Percentiles rank a stretch among this genome's conserved stretches.
Conservation (phyloP, 30 jellyfish, hydroid and myxozoan genomes). For the Hydractinia echinata region DNA sequence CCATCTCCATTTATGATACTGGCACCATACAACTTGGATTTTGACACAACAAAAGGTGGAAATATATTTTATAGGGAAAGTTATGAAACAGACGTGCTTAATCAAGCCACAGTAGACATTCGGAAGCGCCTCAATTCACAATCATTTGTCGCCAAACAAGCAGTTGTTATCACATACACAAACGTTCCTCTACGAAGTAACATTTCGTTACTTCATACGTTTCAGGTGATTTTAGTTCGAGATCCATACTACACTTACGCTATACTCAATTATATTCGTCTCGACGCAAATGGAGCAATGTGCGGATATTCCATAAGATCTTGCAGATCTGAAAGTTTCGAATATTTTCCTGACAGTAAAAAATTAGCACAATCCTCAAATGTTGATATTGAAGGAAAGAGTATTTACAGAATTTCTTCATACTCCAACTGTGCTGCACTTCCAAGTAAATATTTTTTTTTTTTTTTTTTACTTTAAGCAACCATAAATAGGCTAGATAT, state of each 20-base stretch:
- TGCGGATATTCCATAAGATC: neutral
- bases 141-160: neutral
- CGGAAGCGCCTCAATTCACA: too few species aligned
- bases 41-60: slow-evolving; percentile 18
- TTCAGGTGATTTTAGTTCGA: neutral
- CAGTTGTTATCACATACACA: neutral
- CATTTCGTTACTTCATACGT: neutral
- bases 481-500: too few species aligned
- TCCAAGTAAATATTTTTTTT: too few species aligned
- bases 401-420: neutral
- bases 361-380: neutral
- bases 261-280: neutral
- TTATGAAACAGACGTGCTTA: neutral
- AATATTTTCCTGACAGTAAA: neutral
- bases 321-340: neutral
- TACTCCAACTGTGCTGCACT: neutral
- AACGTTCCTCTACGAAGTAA: slow-evolving; percentile 1
- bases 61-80: slow-evolving; percentile 8
- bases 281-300: neutral
- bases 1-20: neutral
- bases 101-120: neutral
- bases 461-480: too few species aligned
- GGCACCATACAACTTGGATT: neutral
- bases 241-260: neutral
- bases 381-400: slow-evolving; percentile 6